phyloP scores from a whole-genome alignment of 2,113 vertebrate genomes.

The Sminthopsis crassicaudata region DNA sequence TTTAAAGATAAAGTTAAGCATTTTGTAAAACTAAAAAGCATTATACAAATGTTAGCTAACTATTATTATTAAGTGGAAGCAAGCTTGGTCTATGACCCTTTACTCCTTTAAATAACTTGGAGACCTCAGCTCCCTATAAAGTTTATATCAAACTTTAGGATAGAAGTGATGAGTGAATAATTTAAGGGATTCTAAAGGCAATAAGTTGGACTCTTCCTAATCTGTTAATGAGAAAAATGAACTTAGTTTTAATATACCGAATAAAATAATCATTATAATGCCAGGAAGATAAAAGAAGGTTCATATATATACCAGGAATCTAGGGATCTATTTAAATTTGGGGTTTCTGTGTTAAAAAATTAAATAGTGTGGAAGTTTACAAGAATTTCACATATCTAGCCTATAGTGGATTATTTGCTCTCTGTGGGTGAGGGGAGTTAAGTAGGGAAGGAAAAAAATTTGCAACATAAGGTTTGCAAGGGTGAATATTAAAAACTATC shows the following conservation, averaged over 20 bases:
- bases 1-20: neutral
- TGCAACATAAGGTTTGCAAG: too few relatives aligned
- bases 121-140: neutral
- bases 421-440: too few relatives aligned
- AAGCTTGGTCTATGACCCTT: neutral
- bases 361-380: too few relatives aligned
- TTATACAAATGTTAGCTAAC: neutral
- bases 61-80: neutral
- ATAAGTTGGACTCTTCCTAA: neutral
- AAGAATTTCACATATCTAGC: too few relatives aligned
- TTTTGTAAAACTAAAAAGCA: neutral
- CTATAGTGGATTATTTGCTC: too few relatives aligned
- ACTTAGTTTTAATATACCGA: neutral
- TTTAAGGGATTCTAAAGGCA: neutral
- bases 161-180: neutral
- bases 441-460: too few relatives aligned
- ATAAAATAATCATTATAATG: neutral
- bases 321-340: conserved; percentile 21
- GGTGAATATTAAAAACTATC: too few relatives aligned
- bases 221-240: neutral
- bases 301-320: neutral
- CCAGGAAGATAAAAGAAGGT: neutral
- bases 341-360: neutral
- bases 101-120: neutral
- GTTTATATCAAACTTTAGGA: neutral